Percentiles rank a stretch among this genome's conserved stretches.
Conservation (phyloP, 2,797 vertebrate genomes). For the Megalops cyprinoides region DNA sequence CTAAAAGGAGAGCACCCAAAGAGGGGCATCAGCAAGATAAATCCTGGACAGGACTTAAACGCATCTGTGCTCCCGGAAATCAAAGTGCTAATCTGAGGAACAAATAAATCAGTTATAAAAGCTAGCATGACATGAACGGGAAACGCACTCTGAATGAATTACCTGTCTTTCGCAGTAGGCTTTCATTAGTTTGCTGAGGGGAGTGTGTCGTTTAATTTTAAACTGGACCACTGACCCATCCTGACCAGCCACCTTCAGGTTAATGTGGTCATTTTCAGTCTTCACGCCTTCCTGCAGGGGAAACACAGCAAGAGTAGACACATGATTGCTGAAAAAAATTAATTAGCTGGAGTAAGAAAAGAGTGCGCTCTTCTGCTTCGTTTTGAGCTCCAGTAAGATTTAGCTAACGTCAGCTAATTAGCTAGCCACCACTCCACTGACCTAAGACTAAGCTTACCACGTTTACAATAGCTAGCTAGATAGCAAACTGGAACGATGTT, state of each 20-base stretch:
- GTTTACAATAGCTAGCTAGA: neutral
- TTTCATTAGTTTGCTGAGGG: slow-evolving; percentile 94
- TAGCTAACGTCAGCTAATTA: too few species aligned
- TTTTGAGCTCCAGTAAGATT: neutral
- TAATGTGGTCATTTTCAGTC: slow-evolving; percentile 92
- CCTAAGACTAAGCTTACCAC: neutral
- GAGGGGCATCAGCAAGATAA: too few species aligned
- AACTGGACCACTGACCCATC: slow-evolving; percentile 94
- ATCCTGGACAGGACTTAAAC: neutral
- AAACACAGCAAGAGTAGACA: slow-evolving; percentile 4
- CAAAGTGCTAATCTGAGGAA: too few species aligned
- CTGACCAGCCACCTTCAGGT: slow-evolving; percentile 91
- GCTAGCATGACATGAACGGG: too few species aligned
- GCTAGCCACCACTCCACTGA: too few species aligned
- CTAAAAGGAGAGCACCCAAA: too few species aligned
- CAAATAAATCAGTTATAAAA: too few species aligned
- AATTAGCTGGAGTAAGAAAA: too few species aligned
- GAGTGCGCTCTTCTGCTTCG: neutral
- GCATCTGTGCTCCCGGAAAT: too few species aligned
- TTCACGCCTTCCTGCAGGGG: slow-evolving; percentile 85
- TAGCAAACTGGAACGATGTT: too few species aligned
- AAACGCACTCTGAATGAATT: too few species aligned
- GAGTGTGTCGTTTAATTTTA: slow-evolving; percentile 93
- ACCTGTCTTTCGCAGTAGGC: slow-evolving; percentile 95
- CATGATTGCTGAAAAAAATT: neutral